phyloP scores from a whole-genome alignment of 2,888 invertebrate species.

The Holacanthella duospinosa region DNA sequence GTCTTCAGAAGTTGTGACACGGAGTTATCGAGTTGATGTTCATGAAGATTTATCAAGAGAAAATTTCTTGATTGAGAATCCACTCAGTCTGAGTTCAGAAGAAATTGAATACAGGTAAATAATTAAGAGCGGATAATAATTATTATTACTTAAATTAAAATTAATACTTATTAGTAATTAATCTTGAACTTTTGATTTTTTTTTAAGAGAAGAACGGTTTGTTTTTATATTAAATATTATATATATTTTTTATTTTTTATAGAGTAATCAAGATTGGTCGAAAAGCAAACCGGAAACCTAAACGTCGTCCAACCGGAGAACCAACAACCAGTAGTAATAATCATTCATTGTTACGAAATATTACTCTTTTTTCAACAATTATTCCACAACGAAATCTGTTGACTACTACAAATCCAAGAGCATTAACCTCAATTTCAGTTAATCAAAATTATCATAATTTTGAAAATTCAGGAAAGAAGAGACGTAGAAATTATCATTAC shows the following conservation, averaged over 20 bases:
- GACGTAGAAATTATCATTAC: neutral
- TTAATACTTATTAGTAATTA: neutral
- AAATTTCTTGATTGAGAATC: neutral
- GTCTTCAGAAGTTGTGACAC: neutral
- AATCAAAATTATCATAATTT: neutral
- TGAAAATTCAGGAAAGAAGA: neutral
- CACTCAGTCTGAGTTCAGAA: neutral
- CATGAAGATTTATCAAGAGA: neutral
- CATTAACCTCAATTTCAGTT: neutral
- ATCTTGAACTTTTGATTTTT: neutral
- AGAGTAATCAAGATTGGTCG: neutral
- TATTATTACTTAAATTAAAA: neutral
- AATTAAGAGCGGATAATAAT: neutral
- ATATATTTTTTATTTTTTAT: neutral
- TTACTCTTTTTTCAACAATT: neutral
- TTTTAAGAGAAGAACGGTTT: neutral
- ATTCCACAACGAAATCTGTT: neutral
- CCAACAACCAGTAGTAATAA: neutral
- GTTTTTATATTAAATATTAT: neutral
- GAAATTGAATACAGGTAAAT: constrained; percentile 3
- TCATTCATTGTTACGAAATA: neutral
- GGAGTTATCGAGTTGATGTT: neutral
- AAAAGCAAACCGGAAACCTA: neutral
- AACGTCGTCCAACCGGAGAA: neutral
- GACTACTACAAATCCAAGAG: neutral